Evolutionary conservation across 2,797 vertebrate genomes (phyloP), one percentile per base, ranked within the genome.

Genomic region (Lophura swinhoii): DNA sequence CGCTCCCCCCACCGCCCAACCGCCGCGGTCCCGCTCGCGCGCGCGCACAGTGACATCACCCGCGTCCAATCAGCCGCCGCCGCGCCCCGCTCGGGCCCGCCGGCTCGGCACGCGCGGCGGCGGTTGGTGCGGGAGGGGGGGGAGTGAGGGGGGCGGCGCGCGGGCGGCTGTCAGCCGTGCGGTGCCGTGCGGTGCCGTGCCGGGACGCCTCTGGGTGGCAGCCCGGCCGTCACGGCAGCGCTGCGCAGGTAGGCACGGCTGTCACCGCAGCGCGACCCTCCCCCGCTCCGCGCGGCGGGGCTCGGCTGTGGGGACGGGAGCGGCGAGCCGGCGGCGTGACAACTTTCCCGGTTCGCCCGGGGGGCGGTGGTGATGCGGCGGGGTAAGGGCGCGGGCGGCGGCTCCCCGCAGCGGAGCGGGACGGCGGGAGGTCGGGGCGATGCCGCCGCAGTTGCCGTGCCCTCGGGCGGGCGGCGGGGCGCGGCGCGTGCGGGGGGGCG

Each of bases 1-100:
- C 53, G 31, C 28, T 18, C 14, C 16, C 53, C 29, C 17, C 53
- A 12, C 53, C 29, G 53, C 53, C 53, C 29, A n/a, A 12, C 53
- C 29, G 53, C 53, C 53, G 53, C 91, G 60, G 53, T 24, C 72
- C 15, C 64, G 18, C 78, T 4, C 63, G 48, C 82, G 63, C 64
- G 67, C 94, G 92, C 90, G 39, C 71, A 37, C 74, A 95, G 95
- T 96, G 96, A 97, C 96, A 97, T 97, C 96, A 96, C 94, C 78
- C 94, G 75, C 7, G 83, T 74, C 95, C 95, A 96, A 96, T 96
- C 95, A 92, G 90, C 51, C 78, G 72, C 79, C 60, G 69, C 66
- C 68, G 51, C 66, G 56, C 63, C 77, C 92, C 67, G 53, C 46
- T 58, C 86, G 56, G 75, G 75, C 90, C 31, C 74, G 64, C 37